Conservation (phyloP, 2,113 vertebrate genomes). For the Pithys albifrons region DNA sequence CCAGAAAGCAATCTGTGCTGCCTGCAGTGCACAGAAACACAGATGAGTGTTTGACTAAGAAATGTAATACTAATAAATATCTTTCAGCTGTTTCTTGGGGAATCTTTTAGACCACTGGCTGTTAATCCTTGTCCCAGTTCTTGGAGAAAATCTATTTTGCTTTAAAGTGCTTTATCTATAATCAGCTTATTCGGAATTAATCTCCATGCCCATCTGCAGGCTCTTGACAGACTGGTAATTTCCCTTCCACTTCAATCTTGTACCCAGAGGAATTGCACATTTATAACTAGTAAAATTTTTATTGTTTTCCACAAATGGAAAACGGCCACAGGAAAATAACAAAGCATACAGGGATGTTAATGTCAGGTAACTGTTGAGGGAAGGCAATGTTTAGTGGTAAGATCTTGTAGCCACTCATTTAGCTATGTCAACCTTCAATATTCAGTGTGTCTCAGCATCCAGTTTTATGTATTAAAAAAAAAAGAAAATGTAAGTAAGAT, state of each 20-base stretch:
- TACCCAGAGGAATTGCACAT: background rate
- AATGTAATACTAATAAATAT: background rate
- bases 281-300: background rate
- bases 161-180: constrained; percentile 53
- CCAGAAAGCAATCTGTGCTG: background rate
- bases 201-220: constrained; percentile 34
- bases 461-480: background rate
- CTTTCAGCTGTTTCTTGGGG: constrained; percentile 20
- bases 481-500: background rate
- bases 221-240: constrained; percentile 18
- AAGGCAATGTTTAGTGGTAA: background rate
- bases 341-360: background rate
- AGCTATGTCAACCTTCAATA: background rate
- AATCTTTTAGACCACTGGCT: constrained; percentile 51
- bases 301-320: background rate
- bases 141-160: constrained; percentile 60
- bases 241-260: background rate
- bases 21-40: background rate
- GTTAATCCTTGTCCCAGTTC: constrained; percentile 66
- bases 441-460: background rate
- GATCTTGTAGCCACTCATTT: background rate
- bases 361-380: background rate
- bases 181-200: constrained; percentile 53
- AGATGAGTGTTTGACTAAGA: background rate
- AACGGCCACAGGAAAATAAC: background rate